Conservation (phyloP, 1,140 invertebrate species). For the Drosophila erecta region DNA sequence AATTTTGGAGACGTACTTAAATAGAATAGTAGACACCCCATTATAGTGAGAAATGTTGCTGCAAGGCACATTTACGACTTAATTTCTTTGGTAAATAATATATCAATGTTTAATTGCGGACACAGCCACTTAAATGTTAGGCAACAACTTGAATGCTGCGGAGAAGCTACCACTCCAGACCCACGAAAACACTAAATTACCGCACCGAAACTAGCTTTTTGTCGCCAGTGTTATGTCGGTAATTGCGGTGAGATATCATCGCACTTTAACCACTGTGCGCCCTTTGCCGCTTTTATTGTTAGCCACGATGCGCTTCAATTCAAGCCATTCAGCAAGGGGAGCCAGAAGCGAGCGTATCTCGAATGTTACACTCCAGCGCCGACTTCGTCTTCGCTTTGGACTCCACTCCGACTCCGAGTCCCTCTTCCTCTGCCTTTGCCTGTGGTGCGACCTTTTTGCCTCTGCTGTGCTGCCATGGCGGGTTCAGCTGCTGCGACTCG, state of each 20-base stretch:
- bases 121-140: constrained; percentile 8
- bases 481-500: constrained; percentile 30
- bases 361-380: constrained; percentile 67
- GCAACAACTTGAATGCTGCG: not conserved
- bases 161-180: constrained; percentile 3
- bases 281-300: constrained; percentile 63
- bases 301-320: constrained; percentile 74
- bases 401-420: not conserved
- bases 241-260: constrained; percentile 32
- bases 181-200: constrained; percentile 15
- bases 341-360: constrained; percentile 57
- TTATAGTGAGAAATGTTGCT: not conserved
- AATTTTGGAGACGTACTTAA: not conserved
- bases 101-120: not conserved
- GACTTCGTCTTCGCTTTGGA: constrained; percentile 13
- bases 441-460: constrained; percentile 12
- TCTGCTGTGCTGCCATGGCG: constrained; percentile 25
- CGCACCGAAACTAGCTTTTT: constrained; percentile 10
- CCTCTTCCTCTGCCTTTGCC: not conserved
- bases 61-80: not conserved
- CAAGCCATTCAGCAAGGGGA: constrained; percentile 35
- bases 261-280: constrained; percentile 52
- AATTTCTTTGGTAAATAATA: no score
- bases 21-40: not conserved
- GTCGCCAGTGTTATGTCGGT: constrained; percentile 5